phyloP scores from a whole-genome alignment of 2,797 vertebrate genomes.

The Malurus leucopterus region DNA sequence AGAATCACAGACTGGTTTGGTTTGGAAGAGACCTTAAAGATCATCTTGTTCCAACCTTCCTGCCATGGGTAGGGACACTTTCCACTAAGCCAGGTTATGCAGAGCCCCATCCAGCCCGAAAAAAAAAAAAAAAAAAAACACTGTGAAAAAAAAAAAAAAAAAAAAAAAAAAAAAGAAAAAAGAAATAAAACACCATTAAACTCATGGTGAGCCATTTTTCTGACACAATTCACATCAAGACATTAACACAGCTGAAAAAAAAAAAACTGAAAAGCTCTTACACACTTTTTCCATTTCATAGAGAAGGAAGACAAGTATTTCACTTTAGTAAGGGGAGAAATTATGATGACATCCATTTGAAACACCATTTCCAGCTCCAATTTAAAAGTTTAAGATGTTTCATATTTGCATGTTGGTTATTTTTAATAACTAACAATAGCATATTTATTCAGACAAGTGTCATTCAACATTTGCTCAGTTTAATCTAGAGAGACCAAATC shows the following conservation, averaged over 20 bases:
- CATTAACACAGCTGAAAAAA: not conserved
- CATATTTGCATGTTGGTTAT: not conserved
- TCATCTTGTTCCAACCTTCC: not conserved
- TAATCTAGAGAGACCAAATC: not conserved
- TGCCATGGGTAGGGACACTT: not conserved
- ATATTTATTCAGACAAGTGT: rapidly evolving
- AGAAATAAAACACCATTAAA: not conserved
- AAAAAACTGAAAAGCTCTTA: not conserved
- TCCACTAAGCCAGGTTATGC: not conserved
- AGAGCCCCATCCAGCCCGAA: not conserved
- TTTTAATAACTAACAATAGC: not conserved
- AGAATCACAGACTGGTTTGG: not conserved
- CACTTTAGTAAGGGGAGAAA: not conserved
- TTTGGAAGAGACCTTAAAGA: not conserved
- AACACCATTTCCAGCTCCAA: not conserved
- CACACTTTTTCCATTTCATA: not conserved
- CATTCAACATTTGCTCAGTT: not conserved
- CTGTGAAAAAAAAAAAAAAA: not conserved
- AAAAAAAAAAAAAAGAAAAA: not conserved
- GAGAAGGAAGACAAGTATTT: not conserved
- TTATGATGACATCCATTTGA: not conserved
- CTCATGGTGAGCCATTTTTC: not conserved
- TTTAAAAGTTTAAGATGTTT: not conserved
- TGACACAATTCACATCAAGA: not conserved
- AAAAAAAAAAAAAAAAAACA: not conserved